Conservation (phyloP, 2,113 vertebrate species). For the Empidonax traillii region DNA sequence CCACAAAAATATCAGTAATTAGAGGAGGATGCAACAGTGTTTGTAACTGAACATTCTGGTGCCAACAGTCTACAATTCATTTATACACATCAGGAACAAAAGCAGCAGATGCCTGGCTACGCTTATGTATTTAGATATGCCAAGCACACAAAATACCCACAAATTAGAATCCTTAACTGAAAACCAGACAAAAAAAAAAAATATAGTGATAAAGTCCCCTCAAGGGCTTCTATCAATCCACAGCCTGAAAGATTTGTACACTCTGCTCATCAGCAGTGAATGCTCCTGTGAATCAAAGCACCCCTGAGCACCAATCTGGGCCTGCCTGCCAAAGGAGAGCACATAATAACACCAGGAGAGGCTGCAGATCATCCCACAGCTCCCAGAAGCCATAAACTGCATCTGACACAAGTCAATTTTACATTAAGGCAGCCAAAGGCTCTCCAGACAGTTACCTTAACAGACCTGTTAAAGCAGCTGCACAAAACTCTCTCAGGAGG, state of each 20-base stretch:
- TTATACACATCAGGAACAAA: constrained; percentile 52
- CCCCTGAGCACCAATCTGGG: not conserved
- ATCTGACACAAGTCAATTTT: constrained; percentile 59
- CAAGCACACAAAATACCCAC: constrained; percentile 46
- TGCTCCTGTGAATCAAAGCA: constrained; percentile 38
- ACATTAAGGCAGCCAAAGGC: constrained; percentile 54
- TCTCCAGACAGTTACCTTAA: constrained; percentile 56
- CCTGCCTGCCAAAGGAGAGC: constrained; percentile 30
- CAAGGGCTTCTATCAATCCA: constrained; percentile 12
- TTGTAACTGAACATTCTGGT: constrained; percentile 2
- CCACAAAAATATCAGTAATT: constrained; percentile 54
- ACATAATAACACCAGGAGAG: not conserved
- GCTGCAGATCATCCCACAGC: constrained; percentile 23
- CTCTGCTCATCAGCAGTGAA: not conserved
- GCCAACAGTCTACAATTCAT: constrained; percentile 47
- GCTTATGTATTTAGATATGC: not conserved
- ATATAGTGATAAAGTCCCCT: not conserved
- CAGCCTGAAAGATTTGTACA: constrained; percentile 15
- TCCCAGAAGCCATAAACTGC: constrained; percentile 59
- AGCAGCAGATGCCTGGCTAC: constrained; percentile 57
- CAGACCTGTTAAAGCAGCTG: constrained; percentile 39
- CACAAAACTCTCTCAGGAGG: not conserved
- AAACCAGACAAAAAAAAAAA: constrained; percentile 16
- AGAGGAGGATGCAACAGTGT: constrained; percentile 33
- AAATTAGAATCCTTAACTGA: constrained; percentile 53